Base-by-base conservation (phyloP, 1,140 invertebrate genomes). In the Linepithema humile region DNA sequence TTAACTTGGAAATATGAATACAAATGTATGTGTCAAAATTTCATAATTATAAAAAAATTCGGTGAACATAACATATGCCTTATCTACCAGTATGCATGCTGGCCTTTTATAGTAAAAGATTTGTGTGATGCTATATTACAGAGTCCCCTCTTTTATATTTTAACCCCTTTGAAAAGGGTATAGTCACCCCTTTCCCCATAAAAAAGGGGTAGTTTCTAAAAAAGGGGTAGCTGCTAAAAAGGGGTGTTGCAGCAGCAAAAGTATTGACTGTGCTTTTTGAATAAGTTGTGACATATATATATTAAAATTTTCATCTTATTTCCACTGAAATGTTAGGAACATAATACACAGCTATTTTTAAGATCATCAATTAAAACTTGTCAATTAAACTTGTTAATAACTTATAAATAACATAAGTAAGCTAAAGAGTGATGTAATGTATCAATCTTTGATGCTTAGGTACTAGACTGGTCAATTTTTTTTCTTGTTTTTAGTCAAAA, bases 211-310 rank as follows among this genome's bases (percentile, higher is more conserved):
- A 91, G 83, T 85, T 88, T 53, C 85, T 89, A 91, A 93, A 92
- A 93, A 92, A 92, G 86, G 92, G 92, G 90, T 92, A 91, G 83
- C 85, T 87, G 55, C 85, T 89, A 91, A 93, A 92, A 93, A 93
- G 92, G 92, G 91, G 90, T 90, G 88, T 57, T 77, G 72, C 75
- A 82, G 80, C 45, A 82, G 91, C 26, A 80, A 12, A 91, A 91
- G 45, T 91, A 78, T 69, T 69, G 75, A 29, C 62, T 69, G 2
- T 20, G 5, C 2, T 29, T 40, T 29, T 69, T 40, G 3, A 69
- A 2, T 20, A 40, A 1, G 67, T 40, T 69, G 17, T 43, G 23
- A 29, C 15, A 55, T 29, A 26, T 69, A 23, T 75, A 12, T 38
- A n/a, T 62, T 50, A 64, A 62, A 45, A 17, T 40, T 20, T 77